Evolutionary conservation across 2,797 vertebrate genomes (phyloP).

Genomic region (Gouania willdenowi): DNA sequence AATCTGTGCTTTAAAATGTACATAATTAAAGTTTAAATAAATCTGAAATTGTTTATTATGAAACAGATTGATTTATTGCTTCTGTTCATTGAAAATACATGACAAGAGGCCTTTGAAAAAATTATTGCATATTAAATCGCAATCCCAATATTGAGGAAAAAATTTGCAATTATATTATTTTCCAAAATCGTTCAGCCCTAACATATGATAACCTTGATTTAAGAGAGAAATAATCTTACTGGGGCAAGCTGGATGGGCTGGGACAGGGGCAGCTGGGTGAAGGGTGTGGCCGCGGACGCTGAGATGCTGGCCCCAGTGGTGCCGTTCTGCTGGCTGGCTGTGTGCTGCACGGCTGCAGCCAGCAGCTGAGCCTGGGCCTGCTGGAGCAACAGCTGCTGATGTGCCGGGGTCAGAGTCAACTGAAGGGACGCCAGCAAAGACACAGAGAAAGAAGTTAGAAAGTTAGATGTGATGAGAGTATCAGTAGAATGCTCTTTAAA

Average conservation of each 20-base stretch:
- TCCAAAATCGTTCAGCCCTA: too few relatives aligned
- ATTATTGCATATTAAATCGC: too few relatives aligned
- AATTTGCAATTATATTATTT: too few relatives aligned
- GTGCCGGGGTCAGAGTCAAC: constrained; percentile 94
- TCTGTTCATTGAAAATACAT: too few relatives aligned
- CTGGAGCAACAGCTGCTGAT: constrained; percentile 95
- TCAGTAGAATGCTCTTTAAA: neutral
- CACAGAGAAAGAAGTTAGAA: neutral
- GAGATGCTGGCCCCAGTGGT: constrained; percentile 97
- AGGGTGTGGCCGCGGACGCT: constrained; percentile 93
- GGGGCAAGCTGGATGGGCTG: constrained; percentile 97
- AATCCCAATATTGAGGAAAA: too few relatives aligned
- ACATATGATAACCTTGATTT: too few relatives aligned
- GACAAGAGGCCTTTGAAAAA: too few relatives aligned
- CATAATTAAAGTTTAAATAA: too few relatives aligned
- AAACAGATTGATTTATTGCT: too few relatives aligned
- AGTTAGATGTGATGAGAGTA: neutral
- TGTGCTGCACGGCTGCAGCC: constrained; percentile 95
- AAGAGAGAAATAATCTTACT: constrained; percentile 53
- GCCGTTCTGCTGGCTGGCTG: constrained; percentile 93
- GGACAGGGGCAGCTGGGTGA: constrained; percentile 95
- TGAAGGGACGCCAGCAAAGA: constrained; percentile 34
- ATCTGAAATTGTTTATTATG: too few relatives aligned
- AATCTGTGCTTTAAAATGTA: too few relatives aligned
- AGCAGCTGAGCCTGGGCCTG: constrained; percentile 98